These are phyloP conservation scores for Macheiramphus alcinus DNA, from an alignment of 2,113 vertebrate species.

Conservation along the genomic window DNA sequence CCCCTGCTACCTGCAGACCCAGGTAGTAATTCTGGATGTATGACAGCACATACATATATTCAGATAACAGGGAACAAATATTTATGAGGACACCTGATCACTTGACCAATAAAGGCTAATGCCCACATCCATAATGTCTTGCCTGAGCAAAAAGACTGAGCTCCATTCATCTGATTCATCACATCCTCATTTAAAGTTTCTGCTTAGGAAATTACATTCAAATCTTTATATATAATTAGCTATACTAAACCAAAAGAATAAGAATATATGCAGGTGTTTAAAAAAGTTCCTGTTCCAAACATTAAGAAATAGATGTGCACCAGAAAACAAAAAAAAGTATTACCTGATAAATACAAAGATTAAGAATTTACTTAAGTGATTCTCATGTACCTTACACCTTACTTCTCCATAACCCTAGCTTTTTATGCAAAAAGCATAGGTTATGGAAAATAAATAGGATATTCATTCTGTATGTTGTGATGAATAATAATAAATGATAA, in stretches of 20 bases:
- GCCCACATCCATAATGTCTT: not conserved
- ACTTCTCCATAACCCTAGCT: not conserved
- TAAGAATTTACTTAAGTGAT: not conserved
- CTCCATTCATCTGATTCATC: not conserved
- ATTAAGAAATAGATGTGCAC: not conserved
- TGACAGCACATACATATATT: not conserved
- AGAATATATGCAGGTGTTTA: not conserved
- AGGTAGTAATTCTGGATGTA: not conserved
- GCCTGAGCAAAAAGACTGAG: not conserved
- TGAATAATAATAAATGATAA: constrained; percentile 14
- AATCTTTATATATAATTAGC: not conserved
- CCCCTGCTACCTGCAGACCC: too few relatives aligned
- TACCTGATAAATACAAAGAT: not conserved
- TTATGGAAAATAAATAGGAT: not conserved
- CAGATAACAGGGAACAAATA: not conserved
- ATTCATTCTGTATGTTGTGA: not conserved
- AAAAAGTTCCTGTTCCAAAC: not conserved
- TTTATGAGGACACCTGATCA: not conserved
- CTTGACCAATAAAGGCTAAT: not conserved
- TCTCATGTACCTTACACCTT: not conserved
- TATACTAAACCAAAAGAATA: not conserved
- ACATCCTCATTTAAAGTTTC: not conserved
- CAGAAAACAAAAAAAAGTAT: not conserved
- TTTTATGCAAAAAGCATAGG: not conserved
- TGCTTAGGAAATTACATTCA: not conserved